These are phyloP conservation scores for Perizoma affinitatum DNA, from an alignment of 2,888 invertebrate species.

Conservation along the genomic window DNA sequence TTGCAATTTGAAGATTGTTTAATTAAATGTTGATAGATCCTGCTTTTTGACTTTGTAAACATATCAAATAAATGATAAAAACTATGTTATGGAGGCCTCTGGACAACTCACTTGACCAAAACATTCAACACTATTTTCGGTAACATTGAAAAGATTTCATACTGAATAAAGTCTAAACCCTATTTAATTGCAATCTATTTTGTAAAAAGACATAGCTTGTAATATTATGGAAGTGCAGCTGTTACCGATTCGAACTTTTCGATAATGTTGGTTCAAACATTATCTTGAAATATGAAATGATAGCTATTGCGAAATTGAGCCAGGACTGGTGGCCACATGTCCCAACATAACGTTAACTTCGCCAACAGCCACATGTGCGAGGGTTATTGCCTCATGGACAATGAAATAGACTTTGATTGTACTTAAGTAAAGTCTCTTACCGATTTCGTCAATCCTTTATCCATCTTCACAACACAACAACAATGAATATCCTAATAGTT, in stretches of 20 bases:
- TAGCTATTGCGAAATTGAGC: slow-evolving; percentile 46
- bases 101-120: background rate
- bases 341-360: slow-evolving; percentile 64
- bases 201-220: too few relatives aligned
- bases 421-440: slow-evolving; percentile 51
- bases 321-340: slow-evolving; percentile 77
- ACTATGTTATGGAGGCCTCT: background rate
- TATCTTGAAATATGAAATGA: slow-evolving; percentile 33
- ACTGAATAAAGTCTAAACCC: too few relatives aligned
- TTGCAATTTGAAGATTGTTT: too few relatives aligned
- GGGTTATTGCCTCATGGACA: slow-evolving; percentile 62
- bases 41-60: too few relatives aligned
- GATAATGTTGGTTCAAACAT: slow-evolving; percentile 21
- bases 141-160: too few relatives aligned
- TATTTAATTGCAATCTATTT: too few relatives aligned
- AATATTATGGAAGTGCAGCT: slow-evolving; percentile 21
- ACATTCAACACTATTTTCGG: too few relatives aligned
- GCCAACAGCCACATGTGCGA: slow-evolving; percentile 73
- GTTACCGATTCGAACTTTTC: slow-evolving; percentile 32
- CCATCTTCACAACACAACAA: slow-evolving; percentile 44
- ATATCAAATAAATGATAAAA: background rate
- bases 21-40: too few relatives aligned
- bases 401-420: slow-evolving; percentile 42
- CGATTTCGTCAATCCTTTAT: slow-evolving; percentile 46
- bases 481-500: slow-evolving; percentile 31